Evolutionary conservation across 2,888 invertebrate species (phyloP).

Genomic region (Acrocera orbiculus): DNA sequence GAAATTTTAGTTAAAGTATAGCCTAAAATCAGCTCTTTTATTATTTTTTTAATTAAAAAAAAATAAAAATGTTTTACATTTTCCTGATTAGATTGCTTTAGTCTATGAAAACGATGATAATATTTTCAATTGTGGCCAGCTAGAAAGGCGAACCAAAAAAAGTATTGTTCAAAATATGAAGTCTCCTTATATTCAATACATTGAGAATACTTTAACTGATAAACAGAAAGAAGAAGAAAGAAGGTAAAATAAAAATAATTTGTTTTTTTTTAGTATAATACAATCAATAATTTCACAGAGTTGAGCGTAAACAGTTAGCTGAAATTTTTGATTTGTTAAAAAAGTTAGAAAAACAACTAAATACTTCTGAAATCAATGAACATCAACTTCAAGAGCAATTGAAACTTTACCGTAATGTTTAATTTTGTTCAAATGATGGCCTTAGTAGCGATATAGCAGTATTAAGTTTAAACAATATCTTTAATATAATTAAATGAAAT

Average conservation of each 20-base stretch:
- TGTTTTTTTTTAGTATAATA: not conserved
- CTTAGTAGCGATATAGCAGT: no score
- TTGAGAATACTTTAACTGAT: conserved; percentile 11
- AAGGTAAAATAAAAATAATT: conserved; percentile 6
- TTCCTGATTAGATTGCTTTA: not conserved
- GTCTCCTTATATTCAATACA: conserved; percentile 7
- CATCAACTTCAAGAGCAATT: conserved; percentile 19
- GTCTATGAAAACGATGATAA: not conserved
- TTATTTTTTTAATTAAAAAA: no score
- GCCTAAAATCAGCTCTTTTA: no score
- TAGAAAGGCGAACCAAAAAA: not conserved
- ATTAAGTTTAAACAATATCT: no score
- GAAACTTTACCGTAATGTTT: conserved; percentile 18
- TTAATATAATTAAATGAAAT: no score
- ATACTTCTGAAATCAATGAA: conserved; percentile 21
- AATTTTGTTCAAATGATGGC: no score
- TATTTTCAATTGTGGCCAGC: no score
- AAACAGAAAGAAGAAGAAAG: conserved; percentile 12
- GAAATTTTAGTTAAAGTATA: no score
- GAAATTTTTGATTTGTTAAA: conserved; percentile 21
- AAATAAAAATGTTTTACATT: no score
- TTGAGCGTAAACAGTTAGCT: conserved; percentile 21
- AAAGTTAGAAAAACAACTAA: conserved; percentile 22
- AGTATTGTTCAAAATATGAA: conserved; percentile 5
- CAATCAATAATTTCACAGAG: conserved; percentile 12